These are phyloP conservation scores for Alethe diademata DNA, from an alignment of 2,113 vertebrate species.

Conservation along the genomic window DNA sequence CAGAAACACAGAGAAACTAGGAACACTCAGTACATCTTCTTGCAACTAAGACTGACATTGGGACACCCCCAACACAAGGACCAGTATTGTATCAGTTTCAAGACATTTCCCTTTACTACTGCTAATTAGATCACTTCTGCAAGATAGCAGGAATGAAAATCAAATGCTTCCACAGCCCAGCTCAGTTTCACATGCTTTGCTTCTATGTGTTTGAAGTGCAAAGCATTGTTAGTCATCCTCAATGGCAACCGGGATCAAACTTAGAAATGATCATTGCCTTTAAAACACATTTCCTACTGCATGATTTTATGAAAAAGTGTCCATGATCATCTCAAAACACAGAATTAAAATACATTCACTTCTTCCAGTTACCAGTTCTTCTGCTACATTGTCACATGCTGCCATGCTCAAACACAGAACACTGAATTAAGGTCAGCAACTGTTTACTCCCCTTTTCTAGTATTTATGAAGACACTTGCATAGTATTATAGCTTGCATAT, in stretches of 20 bases:
- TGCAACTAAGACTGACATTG: neutral
- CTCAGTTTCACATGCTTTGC: neutral
- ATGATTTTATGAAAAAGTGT: neutral
- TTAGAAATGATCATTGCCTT: neutral
- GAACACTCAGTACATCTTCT: accelerated
- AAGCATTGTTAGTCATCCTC: neutral
- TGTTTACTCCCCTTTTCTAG: neutral
- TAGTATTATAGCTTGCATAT: neutral
- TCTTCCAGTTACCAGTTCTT: neutral
- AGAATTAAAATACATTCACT: neutral
- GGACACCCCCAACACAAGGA: neutral
- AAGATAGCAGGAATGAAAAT: neutral
- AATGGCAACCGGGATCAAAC: neutral
- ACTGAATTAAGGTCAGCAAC: neutral
- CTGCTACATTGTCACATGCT: neutral
- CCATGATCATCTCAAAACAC: neutral
- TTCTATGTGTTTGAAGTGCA: neutral
- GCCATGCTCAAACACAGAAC: neutral
- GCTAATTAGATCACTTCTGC: neutral
- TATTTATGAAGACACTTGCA: neutral
- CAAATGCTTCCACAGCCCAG: neutral
- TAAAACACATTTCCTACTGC: neutral
- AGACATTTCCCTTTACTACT: neutral
- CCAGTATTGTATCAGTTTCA: neutral
- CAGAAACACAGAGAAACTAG: neutral